These are phyloP conservation scores for Hydropsyche tenuis DNA, from an alignment of 1,140 invertebrate species.

Conservation along the genomic window DNA sequence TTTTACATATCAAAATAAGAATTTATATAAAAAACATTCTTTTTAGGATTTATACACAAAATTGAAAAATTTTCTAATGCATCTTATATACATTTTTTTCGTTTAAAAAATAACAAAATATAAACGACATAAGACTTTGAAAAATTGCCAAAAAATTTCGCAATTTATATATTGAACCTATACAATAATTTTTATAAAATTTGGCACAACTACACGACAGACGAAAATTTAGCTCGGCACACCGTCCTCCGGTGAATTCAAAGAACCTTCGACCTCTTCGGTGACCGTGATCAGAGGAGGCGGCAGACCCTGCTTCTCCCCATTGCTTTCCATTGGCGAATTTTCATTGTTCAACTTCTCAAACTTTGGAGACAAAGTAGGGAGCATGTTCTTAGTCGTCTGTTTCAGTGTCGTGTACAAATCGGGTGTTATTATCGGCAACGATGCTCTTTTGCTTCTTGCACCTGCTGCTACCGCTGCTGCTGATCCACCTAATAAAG, in stretches of 20 bases:
- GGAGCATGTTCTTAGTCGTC: conserved; percentile 51
- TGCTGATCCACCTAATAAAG: conserved; percentile 37
- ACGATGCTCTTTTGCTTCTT: conserved; percentile 57
- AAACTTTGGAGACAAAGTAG: conserved; percentile 58
- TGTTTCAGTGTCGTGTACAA: conserved; percentile 59
- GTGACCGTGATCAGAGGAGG: conserved; percentile 63
- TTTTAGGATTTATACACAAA: too few relatives aligned
- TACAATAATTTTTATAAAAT: neutral
- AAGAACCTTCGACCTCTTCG: conserved; percentile 58
- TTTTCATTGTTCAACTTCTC: conserved; percentile 59
- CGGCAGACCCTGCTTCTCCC: conserved; percentile 49
- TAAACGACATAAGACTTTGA: neutral
- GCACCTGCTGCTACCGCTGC: conserved; percentile 49
- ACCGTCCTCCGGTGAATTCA: conserved; percentile 53
- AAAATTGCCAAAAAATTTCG: neutral
- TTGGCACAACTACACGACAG: neutral
- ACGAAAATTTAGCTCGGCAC: conserved; percentile 53
- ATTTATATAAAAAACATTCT: too few relatives aligned
- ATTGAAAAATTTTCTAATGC: too few relatives aligned
- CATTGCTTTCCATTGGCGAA: conserved; percentile 54
- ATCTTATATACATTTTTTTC: too few relatives aligned
- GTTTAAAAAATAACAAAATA: too few relatives aligned
- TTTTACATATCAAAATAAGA: too few relatives aligned
- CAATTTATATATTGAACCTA: neutral
- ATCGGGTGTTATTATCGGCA: conserved; percentile 58